Conservation (phyloP, 92 coral and sea anemone species). For the Umimayanthus chanpuru region DNA sequence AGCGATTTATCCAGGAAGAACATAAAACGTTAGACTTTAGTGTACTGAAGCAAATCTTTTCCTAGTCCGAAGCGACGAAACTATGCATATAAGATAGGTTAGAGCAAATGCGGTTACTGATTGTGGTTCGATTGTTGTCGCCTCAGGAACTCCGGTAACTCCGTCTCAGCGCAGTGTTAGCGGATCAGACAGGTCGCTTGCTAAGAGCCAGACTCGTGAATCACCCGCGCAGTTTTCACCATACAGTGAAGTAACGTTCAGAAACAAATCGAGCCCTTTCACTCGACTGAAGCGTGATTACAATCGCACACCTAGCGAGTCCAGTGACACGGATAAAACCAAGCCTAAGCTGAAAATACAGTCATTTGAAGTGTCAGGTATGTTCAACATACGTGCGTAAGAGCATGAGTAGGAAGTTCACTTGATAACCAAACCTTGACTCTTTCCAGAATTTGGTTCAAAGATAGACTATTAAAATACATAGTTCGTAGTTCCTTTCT, state of each 20-base stretch:
- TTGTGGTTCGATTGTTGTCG: not conserved
- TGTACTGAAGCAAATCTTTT: too few relatives aligned
- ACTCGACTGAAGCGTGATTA: slow-evolving; percentile 62
- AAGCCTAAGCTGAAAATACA: slow-evolving; percentile 87
- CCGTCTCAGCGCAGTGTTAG: slow-evolving; percentile 47
- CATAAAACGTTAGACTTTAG: too few relatives aligned
- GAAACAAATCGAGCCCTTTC: slow-evolving; percentile 66
- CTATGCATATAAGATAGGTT: too few relatives aligned
- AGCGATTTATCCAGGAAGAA: too few relatives aligned
- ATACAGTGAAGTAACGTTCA: slow-evolving; percentile 51
- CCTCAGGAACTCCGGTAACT: slow-evolving; percentile 31
- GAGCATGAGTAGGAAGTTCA: not conserved
- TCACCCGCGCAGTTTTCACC: slow-evolving; percentile 62
- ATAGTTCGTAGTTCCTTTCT: too few relatives aligned
- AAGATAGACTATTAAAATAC: too few relatives aligned
- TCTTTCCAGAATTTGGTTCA: too few relatives aligned
- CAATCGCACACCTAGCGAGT: slow-evolving; percentile 71
- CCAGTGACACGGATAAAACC: slow-evolving; percentile 67
- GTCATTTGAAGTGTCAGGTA: slow-evolving; percentile 76
- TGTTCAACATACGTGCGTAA: not conserved
- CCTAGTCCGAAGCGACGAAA: too few relatives aligned
- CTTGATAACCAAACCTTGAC: too few relatives aligned
- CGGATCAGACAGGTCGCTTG: slow-evolving; percentile 80
- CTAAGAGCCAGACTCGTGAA: slow-evolving; percentile 64
- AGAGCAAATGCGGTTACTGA: not conserved